Base-by-base conservation (phyloP, 2,797 vertebrate genomes). In the Brachymystax lenok region DNA sequence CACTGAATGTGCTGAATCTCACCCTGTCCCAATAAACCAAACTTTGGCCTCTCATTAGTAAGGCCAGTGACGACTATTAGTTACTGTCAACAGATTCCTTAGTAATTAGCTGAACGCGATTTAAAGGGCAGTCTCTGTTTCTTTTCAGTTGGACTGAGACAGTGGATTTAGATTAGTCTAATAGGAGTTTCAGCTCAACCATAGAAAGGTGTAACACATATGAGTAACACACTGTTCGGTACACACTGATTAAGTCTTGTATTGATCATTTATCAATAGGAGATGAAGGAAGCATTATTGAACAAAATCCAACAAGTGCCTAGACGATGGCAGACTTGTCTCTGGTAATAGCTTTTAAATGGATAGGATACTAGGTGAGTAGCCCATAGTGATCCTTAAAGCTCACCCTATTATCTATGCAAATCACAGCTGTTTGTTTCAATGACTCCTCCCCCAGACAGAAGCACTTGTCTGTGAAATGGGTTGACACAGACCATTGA, bases 391-490 rank as follows among this genome's bases (percentile, higher is more conserved):
- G 7, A 3, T 61, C 92, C 88, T 88, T 82, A 87, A 83, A 90
- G 87, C 88, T 88, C 87, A 91, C 91, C 89, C 90, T 93, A 94
- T 94, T 92, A 92, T 90, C 90, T 91, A 90, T 94, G 93, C 93
- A 94, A 94, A 95, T 94, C 93, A 94, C 91, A 86, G 88, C 87
- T 90, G 82, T 89, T 88, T 90, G 84, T 88, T 80, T 91, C 91
- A 86, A 89, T 87, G 91, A 80, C 92, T 76, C 75, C 84, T 88
- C 90, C 85, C 88, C 84, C 83, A 87, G 85, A 86, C 84, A 88
- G 90, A 84, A 84, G 92, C 92, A 74, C 92, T 94, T 94, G 92
- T 92, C 93, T 95, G 93, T 93, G 94, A 94, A 95, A 95, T 94
- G 94, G 92, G 86, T 90, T 91, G 92, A 92, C 93, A 94, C 92